A percentile compares a stretch with the other conserved stretches of the same genome.
Conservation (phyloP, 2,888 invertebrate species). For the Clostera curtula region DNA sequence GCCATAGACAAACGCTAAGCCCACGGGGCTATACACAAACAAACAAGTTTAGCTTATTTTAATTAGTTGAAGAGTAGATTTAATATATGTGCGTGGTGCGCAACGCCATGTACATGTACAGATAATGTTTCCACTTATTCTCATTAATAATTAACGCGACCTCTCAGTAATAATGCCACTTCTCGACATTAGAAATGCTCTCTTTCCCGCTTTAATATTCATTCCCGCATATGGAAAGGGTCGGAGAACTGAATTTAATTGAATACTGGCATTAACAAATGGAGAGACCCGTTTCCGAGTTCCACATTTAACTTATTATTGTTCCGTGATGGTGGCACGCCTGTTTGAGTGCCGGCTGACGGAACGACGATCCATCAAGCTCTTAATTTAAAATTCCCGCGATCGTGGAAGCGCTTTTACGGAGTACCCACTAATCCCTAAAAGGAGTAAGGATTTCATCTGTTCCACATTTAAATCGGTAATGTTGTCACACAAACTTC, state of each 20-base stretch:
- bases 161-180: slow-evolving; percentile 32
- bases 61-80: background rate
- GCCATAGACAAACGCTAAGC: too few species aligned
- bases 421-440: slow-evolving; percentile 52
- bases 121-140: slow-evolving; percentile 22
- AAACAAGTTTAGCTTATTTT: background rate
- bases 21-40: too few species aligned
- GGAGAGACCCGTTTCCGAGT: slow-evolving; percentile 64
- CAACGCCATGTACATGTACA: too few species aligned
- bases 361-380: slow-evolving; percentile 68
- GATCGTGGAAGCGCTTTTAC: slow-evolving; percentile 57
- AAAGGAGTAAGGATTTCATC: slow-evolving; percentile 35
- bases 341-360: slow-evolving; percentile 56
- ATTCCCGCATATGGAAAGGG: slow-evolving; percentile 58
- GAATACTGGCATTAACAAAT: slow-evolving; percentile 73
- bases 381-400: slow-evolving; percentile 70
- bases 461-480: too few species aligned
- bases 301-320: slow-evolving; percentile 69
- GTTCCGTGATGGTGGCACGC: slow-evolving; percentile 55
- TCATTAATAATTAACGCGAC: slow-evolving; percentile 29
- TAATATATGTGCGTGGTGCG: too few species aligned
- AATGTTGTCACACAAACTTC: too few species aligned
- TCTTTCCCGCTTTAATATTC: slow-evolving; percentile 54
- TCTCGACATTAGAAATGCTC: slow-evolving; percentile 41
- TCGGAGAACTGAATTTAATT: slow-evolving; percentile 67